Evolutionary conservation across 2,888 invertebrate species (phyloP), one percentile per base, ranked within the genome.

Genomic region (Heliconius aoede): DNA sequence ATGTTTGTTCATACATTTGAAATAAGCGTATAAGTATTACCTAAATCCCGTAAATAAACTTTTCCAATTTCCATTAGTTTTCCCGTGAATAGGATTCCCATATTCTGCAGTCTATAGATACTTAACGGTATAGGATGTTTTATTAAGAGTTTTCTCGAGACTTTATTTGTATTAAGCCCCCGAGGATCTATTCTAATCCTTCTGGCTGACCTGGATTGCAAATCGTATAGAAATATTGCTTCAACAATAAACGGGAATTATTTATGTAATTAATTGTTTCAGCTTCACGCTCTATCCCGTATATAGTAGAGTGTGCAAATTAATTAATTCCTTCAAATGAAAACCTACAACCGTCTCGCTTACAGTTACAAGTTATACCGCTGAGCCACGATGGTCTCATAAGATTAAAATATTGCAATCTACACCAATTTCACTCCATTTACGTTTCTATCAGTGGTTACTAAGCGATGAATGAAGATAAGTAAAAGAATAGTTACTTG

Each of bases 91-190:
- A 55, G 28, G 11, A 15, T 24, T 8, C 28, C 69, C 30, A 55
- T 55, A 32, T 15, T n/a, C 55, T 55, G n/a, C n/a, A 32, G n/a
- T n/a, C 30, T 55, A 30, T 55, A 69, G 55, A 69, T 69, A 69
- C 55, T n/a, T 30, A 21, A 58, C 71, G 40, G 60, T 60, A 60
- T 36, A 21, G 60, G 40, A 32, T 69, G 24, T 72, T 72, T 30
- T 76, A 65, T 76, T 67, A 76, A 58, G 65, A 72, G 46, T 65
- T 72, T 72, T 72, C 65, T 46, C 58, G 28, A 65, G 65, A 73
- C 68, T 76, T 76, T 76, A 76, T 73, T 68, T 55, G 51, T 30
- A 36, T 36, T 26, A 61, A 68, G 51, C 68, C 76, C 68, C 76
- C 60, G 55, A 26, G 46, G 76, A 46, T 40, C 73, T 72, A 68